Evolutionary conservation across 2,113 vertebrate species (phyloP).

Genomic region (Esox niger): DNA sequence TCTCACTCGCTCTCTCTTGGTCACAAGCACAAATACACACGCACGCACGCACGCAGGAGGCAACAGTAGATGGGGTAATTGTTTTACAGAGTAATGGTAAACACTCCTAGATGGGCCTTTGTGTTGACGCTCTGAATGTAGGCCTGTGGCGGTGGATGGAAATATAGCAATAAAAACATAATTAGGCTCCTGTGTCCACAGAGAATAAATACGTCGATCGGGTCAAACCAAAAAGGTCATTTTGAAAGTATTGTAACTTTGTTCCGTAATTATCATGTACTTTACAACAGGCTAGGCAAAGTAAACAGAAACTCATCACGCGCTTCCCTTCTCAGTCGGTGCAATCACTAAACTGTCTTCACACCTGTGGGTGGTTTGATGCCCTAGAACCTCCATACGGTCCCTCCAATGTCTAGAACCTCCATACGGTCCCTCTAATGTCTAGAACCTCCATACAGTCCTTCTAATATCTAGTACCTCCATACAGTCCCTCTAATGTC

Average conservation of each 20-base stretch:
- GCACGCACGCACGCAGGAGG: neutral
- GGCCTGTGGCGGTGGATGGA: neutral
- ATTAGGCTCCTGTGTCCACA: neutral
- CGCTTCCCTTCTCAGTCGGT: too few species aligned
- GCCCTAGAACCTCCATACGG: too few species aligned
- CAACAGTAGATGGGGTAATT: neutral
- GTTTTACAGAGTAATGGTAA: neutral
- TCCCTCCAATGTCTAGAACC: too few species aligned
- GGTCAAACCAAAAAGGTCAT: neutral
- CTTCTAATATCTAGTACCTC: too few species aligned
- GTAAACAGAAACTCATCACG: too few species aligned
- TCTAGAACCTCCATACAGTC: too few species aligned
- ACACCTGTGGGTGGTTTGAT: too few species aligned
- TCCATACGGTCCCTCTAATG: too few species aligned
- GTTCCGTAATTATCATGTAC: neutral
- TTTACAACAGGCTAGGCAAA: neutral
- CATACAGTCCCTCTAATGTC: too few species aligned
- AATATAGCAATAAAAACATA: too few species aligned
- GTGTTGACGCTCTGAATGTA: neutral
- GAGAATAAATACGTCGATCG: neutral
- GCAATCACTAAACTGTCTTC: neutral
- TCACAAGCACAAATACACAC: neutral
- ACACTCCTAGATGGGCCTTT: neutral
- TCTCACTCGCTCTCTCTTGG: neutral
- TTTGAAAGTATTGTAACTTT: neutral